Evolutionary conservation across 2,888 invertebrate genomes (phyloP).

Genomic region (Rotaria socialis): DNA sequence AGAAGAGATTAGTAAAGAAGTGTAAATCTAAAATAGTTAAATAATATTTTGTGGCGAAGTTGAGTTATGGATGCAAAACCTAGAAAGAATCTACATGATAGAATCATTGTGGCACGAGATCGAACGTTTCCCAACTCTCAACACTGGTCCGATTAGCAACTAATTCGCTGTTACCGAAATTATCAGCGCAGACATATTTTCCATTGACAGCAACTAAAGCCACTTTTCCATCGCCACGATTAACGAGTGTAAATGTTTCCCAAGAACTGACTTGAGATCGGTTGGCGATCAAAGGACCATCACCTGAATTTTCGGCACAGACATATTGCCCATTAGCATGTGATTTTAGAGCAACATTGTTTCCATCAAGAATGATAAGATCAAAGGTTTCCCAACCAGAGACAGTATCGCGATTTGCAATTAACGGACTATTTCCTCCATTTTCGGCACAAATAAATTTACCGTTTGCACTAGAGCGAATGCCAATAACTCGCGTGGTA

Average conservation of each 20-base stretch:
- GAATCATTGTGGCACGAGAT: not conserved
- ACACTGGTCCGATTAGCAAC: not conserved
- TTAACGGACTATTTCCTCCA: not conserved
- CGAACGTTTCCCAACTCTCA: not conserved
- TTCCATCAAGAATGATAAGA: not conserved
- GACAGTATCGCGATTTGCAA: not conserved
- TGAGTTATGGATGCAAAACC: too few relatives aligned
- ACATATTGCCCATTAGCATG: not conserved
- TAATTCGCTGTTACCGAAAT: not conserved
- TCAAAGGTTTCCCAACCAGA: not conserved
- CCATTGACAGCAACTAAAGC: not conserved
- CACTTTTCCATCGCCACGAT: not conserved
- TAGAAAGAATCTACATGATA: too few relatives aligned
- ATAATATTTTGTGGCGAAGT: too few relatives aligned
- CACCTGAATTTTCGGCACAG: not conserved
- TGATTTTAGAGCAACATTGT: conserved; percentile 1
- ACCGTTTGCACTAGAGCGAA: not conserved
- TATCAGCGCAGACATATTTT: not conserved
- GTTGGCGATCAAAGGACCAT: not conserved
- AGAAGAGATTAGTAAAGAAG: too few relatives aligned
- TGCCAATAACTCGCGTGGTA: not conserved
- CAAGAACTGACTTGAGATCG: not conserved
- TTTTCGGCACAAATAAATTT: too few relatives aligned
- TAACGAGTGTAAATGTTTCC: not conserved
- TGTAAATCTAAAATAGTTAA: too few relatives aligned